These are phyloP conservation scores for Hedya salicella DNA, from an alignment of 2,888 invertebrate genomes.

Conservation along the genomic window DNA sequence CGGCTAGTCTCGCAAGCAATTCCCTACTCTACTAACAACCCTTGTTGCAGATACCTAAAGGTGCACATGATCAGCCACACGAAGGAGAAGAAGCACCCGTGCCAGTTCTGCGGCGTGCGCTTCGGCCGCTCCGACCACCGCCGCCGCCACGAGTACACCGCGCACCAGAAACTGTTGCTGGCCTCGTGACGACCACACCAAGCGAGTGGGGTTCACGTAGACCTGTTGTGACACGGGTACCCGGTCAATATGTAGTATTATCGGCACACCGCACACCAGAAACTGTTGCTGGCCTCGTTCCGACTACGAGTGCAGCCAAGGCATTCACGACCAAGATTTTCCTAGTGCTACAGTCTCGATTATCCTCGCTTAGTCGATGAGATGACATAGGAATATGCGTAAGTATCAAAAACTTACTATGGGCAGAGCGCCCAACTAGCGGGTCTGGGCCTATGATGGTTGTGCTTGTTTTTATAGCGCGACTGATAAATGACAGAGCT, in stretches of 20 bases:
- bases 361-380: too few species aligned
- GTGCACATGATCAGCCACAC: slow-evolving; percentile 73
- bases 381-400: too few species aligned
- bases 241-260: too few species aligned
- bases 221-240: neutral
- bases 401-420: too few species aligned
- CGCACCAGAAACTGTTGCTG: slow-evolving; percentile 62
- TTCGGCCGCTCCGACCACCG: slow-evolving; percentile 78
- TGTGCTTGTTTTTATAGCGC: too few species aligned
- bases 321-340: too few species aligned
- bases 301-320: too few species aligned
- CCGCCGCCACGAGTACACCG: slow-evolving; percentile 72
- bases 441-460: too few species aligned
- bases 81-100: slow-evolving; percentile 70
- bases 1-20: too few species aligned
- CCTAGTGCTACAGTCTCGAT: too few species aligned
- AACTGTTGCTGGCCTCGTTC: slow-evolving; percentile 48
- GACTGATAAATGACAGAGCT: too few species aligned
- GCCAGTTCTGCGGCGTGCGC: slow-evolving; percentile 71
- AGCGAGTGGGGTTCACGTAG: neutral
- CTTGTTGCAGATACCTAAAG: slow-evolving; percentile 59
- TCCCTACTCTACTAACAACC: neutral
- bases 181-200: slow-evolving; percentile 25
- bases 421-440: too few species aligned
- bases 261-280: slow-evolving; percentile 71